Evolutionary conservation across 2,113 vertebrate species (phyloP).

Genomic region (Podarcis raffonei): DNA sequence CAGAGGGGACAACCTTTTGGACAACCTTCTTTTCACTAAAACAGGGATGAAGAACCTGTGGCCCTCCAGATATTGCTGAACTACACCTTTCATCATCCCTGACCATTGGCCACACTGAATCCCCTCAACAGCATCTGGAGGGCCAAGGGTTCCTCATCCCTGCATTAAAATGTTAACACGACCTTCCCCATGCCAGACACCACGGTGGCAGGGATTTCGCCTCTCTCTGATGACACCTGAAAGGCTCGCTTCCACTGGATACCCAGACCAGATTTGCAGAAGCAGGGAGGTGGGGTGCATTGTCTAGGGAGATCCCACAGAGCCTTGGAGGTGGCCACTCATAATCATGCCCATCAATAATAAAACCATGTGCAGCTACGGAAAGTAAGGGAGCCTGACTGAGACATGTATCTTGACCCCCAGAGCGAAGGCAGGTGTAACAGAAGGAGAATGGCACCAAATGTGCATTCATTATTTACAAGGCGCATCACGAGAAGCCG

Average conservation of each 20-base stretch:
- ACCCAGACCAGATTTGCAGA: background rate
- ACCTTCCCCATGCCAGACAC: background rate
- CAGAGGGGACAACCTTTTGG: background rate
- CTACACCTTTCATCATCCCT: too few species aligned
- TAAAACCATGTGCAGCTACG: background rate
- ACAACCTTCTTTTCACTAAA: background rate
- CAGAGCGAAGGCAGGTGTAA: background rate
- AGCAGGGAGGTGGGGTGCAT: background rate
- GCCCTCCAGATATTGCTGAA: too few species aligned
- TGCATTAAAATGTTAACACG: background rate
- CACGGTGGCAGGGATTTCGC: background rate
- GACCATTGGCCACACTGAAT: too few species aligned
- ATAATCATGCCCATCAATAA: background rate
- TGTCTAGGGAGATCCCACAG: background rate
- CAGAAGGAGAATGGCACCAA: background rate
- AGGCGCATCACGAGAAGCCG: slow-evolving; percentile 9
- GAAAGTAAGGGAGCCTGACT: background rate
- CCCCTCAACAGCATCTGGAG: too few species aligned
- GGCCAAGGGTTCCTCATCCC: too few species aligned
- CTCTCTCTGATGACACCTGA: background rate
- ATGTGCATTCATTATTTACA: slow-evolving; percentile 19
- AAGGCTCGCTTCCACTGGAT: background rate
- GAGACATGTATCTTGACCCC: background rate
- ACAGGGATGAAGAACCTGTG: too few species aligned
- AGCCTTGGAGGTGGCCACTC: background rate